Evolutionary conservation across 2,797 vertebrate genomes (phyloP), one percentile per base, ranked within the genome.

Genomic region (Lacerta viridis): DNA sequence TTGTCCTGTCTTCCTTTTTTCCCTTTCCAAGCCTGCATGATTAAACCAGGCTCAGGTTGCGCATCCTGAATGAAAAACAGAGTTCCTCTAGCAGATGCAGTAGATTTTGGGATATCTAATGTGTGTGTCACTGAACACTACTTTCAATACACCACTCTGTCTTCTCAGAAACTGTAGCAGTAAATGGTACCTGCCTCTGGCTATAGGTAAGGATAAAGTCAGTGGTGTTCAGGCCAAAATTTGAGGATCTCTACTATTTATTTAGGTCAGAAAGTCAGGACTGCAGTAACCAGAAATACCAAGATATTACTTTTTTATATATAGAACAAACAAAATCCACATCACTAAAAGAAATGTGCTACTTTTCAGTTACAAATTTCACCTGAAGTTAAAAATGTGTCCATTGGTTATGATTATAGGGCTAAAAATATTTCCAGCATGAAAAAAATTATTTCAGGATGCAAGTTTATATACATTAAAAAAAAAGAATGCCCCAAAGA

Each of bases 61-160:
- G 7, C 20, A 33, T 0, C 25, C 0, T 0, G 36, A 20, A 43
- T 10, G 7, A 33, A 81, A 72, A 87, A 25, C 10, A 41, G 7
- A 71, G 77, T 80, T 66, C 77, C 25, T 88, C 25, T 68, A 84
- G 87, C 71, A 87, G 89, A 64, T 88, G 82, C 87, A 91, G 88
- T 50, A 55, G 66, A 23, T 5, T 29, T 84, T 71, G 80, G 79
- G 83, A 87, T 50, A 55, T 20, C 69, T 59, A 74, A 69, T 39
- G 27, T 86, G 78, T 78, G 86, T 68, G 61, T 68, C 81, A 55
- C 3, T 59, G 29, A 77, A 3, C 0, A 13, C 1, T 0, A 1
- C 8, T 43, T 68, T 86, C 84, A 33, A 89, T 55, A 78, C 7
- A 11, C 50, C 50, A 20, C 6, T 36, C 1, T 11, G 15, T 41